Percentiles rank a stretch among this genome's conserved stretches.
phyloP scores from a whole-genome alignment of 2,113 vertebrate species.

The Microcebus murinus region DNA sequence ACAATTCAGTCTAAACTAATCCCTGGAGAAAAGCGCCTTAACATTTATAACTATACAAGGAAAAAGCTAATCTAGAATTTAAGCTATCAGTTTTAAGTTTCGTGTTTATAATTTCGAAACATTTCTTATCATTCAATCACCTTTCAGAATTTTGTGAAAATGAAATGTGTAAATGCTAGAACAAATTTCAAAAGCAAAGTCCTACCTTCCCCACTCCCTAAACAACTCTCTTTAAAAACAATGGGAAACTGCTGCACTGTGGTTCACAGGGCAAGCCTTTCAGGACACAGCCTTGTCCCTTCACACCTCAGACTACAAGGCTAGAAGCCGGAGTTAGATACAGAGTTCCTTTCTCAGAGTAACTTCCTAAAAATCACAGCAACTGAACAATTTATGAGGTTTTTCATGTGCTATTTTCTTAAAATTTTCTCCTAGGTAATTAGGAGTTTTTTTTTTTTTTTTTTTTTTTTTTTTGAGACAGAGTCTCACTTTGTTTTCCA shows the following conservation, averaged over 20 bases:
- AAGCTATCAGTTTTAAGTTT: not conserved
- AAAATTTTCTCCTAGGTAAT: not conserved
- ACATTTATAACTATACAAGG: not conserved
- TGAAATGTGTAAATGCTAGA: not conserved
- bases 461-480: no score
- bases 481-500: no score
- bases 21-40: not conserved
- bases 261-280: not conserved
- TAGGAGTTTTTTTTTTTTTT: not conserved
- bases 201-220: not conserved
- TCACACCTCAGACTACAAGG: not conserved
- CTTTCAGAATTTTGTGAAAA: not conserved
- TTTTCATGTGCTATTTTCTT: not conserved
- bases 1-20: not conserved
- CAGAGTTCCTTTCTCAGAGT: not conserved
- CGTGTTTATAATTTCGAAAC: not conserved
- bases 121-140: not conserved
- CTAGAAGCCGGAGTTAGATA: not conserved
- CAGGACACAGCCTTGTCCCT: not conserved
- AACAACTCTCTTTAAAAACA: not conserved
- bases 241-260: not conserved
- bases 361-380: not conserved
- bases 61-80: conserved; percentile 20
- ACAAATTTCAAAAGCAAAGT: not conserved
- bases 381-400: not conserved